Percentiles rank a stretch among this genome's conserved stretches.
Conservation (phyloP, 2,888 invertebrate species). For the Fabriciana adippe region DNA sequence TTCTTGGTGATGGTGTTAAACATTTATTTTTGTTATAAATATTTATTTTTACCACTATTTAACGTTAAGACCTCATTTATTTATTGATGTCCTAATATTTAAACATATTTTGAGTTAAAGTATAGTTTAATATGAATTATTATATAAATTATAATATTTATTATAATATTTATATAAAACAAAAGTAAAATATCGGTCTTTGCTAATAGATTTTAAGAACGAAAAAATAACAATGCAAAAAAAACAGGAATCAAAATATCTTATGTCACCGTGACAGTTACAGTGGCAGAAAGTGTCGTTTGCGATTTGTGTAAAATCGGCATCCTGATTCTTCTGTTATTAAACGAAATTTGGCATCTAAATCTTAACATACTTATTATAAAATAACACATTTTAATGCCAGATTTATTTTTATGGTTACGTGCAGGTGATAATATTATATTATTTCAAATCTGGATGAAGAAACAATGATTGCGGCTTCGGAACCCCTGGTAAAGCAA, state of each 20-base stretch:
- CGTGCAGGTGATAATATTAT: constrained; percentile 49
- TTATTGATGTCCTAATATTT: too few species aligned
- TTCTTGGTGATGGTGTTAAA: too few species aligned
- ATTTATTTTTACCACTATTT: too few species aligned
- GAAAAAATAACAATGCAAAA: background rate
- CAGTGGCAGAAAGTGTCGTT: constrained; percentile 14
- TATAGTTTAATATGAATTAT: too few species aligned
- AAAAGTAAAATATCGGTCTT: too few species aligned
- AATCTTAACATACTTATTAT: background rate
- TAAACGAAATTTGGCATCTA: background rate
- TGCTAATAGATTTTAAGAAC: too few species aligned
- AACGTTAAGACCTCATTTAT: too few species aligned
- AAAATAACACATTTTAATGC: background rate
- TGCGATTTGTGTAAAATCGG: background rate
- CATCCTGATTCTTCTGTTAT: background rate
- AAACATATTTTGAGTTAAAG: too few species aligned
- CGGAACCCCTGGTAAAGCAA: constrained; percentile 89
- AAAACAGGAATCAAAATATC: background rate
- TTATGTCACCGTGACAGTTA: background rate
- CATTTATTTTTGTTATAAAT: too few species aligned
- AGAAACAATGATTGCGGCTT: constrained; percentile 94
- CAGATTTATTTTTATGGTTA: constrained; percentile 44
- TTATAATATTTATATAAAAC: too few species aligned
- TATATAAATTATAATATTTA: too few species aligned
- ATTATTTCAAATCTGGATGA: constrained; percentile 93